Evolutionary conservation across 2,888 invertebrate genomes (phyloP), one percentile per base, ranked within the genome.

Genomic region (Aricia artaxerxes): DNA sequence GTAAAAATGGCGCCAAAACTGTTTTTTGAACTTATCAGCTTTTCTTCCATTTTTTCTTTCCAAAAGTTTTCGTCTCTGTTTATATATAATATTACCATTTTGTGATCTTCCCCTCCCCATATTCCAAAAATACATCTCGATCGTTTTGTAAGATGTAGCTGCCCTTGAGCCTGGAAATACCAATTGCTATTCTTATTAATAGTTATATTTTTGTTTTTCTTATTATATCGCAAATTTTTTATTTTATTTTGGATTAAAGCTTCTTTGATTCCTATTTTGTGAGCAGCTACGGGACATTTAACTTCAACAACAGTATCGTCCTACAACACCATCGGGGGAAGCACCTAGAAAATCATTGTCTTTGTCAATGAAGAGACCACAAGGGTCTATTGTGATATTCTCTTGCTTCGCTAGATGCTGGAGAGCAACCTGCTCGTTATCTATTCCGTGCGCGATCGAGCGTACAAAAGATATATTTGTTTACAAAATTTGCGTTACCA

Each of bases 131-230:
- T 53, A 24, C 31, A 53, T 31, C n/a, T 53, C 49, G 40, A 13
- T 76, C 49, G 40, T 49, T 49, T 24, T 53, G 76, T 53, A 53
- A 76, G 4, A 31, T 76, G 53, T 2, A 73, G n/a, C 44, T 73
- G 44, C 24, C 73, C 73, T 24, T 73, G 73, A 44, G 44, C 73
- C 73, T 73, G 73, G n/a, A 73, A 44, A 73, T 73, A 73, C 73
- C 73, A 73, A 13, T 40, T n/a, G 44, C 44, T 40, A 73, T 73
- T 73, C 38, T 73, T 44, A 73, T 73, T 73, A 38, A 73, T n/a
- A 40, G 13, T 35, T 16, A 40, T 40, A n/a, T 57, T 57, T 16
- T 57, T 57, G 57, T 57, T 57, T 57, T 57, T 57, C 57, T 57
- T 57, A 57, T 64, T 9, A 64, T 24, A 24, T 24, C 31, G 31